phyloP scores from a whole-genome alignment of 2,113 vertebrate species.

The Brachyhypopomus gauderio region DNA sequence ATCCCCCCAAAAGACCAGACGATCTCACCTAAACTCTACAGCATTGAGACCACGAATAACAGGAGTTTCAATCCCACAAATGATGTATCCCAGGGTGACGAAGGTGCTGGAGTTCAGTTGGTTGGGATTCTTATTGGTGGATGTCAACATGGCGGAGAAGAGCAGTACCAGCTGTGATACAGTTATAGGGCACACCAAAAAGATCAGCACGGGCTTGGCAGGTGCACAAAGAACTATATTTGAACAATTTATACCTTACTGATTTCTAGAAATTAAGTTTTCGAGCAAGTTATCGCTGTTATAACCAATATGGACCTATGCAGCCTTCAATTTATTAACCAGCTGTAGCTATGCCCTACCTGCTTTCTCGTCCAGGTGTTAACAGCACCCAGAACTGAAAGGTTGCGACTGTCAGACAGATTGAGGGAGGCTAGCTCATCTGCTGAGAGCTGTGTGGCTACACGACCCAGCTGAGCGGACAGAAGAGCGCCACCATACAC shows the following conservation, averaged over 20 bases:
- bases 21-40: constrained; percentile 76
- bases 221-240: not conserved
- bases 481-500: constrained; percentile 67
- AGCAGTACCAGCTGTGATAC: constrained; percentile 66
- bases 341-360: constrained; percentile 56
- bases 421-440: constrained; percentile 69
- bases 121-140: constrained; percentile 63
- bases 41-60: constrained; percentile 71
- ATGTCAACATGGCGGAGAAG: constrained; percentile 66
- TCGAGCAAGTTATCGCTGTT: no score
- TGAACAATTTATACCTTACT: no score
- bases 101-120: constrained; percentile 74
- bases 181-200: not conserved
- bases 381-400: constrained; percentile 69
- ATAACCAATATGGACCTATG: no score
- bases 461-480: constrained; percentile 72
- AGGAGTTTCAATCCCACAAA: constrained; percentile 72
- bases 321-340: constrained; percentile 6
- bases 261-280: no score
- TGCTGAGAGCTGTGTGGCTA: constrained; percentile 62
- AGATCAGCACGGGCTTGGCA: not conserved
- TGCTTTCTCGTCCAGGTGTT: constrained; percentile 68
- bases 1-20: not conserved
- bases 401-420: constrained; percentile 64
- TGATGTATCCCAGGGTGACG: constrained; percentile 74